phyloP scores from a whole-genome alignment of 2,888 invertebrate genomes.

The Drosophila subsilvestris region DNA sequence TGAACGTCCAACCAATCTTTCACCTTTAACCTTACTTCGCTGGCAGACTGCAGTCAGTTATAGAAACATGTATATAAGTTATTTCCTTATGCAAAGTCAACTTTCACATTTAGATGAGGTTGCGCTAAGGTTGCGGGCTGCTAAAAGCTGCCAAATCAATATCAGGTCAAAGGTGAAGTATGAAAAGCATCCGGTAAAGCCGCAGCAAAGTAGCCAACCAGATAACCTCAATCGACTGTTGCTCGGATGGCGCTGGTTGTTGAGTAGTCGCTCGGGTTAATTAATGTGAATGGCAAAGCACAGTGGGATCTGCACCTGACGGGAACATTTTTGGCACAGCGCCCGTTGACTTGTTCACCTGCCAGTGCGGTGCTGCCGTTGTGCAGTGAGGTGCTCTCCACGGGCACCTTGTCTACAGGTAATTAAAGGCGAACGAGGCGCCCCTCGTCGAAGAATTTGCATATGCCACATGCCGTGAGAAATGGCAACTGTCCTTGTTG shows the following conservation, averaged over 20 bases:
- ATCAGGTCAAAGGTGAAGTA: conserved; percentile 48
- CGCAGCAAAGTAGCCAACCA: conserved; percentile 23
- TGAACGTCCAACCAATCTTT: neutral
- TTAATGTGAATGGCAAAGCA: conserved; percentile 55
- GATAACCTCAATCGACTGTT: conserved; percentile 40
- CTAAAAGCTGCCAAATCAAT: conserved; percentile 47
- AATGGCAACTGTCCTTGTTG: conserved; percentile 61
- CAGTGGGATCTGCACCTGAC: conserved; percentile 2
- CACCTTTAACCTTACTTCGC: conserved; percentile 16
- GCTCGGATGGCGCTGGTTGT: conserved; percentile 21
- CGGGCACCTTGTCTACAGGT: conserved; percentile 68
- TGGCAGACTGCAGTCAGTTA: neutral
- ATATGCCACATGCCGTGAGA: conserved; percentile 69
- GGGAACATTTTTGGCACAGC: conserved; percentile 59
- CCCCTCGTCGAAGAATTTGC: conserved; percentile 57
- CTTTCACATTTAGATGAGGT: conserved; percentile 59
- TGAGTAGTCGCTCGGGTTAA: conserved; percentile 42
- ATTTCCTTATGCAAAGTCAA: conserved; percentile 48
- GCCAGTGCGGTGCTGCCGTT: conserved; percentile 6
- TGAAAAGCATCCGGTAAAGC: conserved; percentile 29
- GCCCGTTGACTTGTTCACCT: conserved; percentile 70
- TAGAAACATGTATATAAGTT: conserved; percentile 13
- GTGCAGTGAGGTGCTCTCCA: neutral
- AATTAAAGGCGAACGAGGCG: conserved; percentile 58
- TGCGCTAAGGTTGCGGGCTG: conserved; percentile 15